Evolutionary conservation across 2,797 vertebrate species (phyloP).

Genomic region (Phalloptychus januarius): DNA sequence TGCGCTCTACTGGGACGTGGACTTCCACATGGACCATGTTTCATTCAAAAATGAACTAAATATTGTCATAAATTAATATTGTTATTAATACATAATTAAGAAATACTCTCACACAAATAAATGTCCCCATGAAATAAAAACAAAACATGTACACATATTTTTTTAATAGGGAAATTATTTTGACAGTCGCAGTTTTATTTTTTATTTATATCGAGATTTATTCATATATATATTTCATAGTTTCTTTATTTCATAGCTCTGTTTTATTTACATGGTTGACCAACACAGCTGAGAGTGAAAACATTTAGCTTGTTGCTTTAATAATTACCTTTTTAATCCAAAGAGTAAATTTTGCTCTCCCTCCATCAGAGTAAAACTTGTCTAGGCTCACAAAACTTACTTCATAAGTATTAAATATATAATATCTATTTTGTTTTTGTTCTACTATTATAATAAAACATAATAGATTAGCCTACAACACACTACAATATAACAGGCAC

Average conservation of each 20-base stretch:
- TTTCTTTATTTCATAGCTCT: neutral
- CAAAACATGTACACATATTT: neutral
- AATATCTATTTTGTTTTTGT: too few relatives aligned
- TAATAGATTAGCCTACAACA: too few relatives aligned
- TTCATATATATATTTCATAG: neutral
- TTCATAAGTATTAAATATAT: too few relatives aligned
- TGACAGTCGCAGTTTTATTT: neutral
- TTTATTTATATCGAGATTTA: neutral
- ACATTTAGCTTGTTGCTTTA: neutral
- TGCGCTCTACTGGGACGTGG: neutral
- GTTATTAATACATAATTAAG: neutral
- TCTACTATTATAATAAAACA: too few relatives aligned
- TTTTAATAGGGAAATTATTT: neutral
- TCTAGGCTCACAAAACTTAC: neutral
- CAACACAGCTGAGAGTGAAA: neutral
- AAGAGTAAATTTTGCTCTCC: neutral
- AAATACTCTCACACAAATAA: neutral
- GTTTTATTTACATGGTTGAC: too few relatives aligned
- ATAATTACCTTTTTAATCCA: neutral
- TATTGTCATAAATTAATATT: neutral
- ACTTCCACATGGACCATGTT: neutral
- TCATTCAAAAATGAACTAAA: neutral
- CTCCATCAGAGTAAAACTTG: neutral
- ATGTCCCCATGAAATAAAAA: neutral
- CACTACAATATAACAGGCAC: too few relatives aligned